Evolutionary conservation across 2,113 vertebrate species (phyloP), one percentile per base, ranked within the genome.

Genomic region (Pongo pygmaeus): DNA sequence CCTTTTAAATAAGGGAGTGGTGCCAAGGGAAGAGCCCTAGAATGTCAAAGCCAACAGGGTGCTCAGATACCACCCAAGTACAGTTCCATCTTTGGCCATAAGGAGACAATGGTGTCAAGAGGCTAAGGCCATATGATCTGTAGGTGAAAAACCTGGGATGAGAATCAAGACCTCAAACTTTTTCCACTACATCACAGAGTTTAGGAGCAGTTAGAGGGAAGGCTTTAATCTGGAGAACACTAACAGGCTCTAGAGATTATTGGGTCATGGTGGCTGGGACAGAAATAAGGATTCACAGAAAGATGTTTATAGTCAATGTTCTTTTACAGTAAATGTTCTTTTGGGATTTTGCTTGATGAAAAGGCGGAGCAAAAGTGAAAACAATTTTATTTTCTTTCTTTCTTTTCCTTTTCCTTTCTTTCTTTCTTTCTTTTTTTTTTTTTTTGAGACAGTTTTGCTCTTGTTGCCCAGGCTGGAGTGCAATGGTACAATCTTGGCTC

Each of bases 251-350:
- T 57, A 57, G 55, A 57, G 55, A 22, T 57, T 22, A 23, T 8
- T 57, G 55, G 2, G 2, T 57, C 20, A 57, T 22, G 55, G 8
- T 57, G 20, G 22, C 20, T 57, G 0, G 55, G 55, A 57, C 20
- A 22, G 3, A 57, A 57, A 57, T 22, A 57, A 57, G 55, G 55
- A 22, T 57, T 22, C 55, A 99, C 97, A 97, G 98, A 98, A 89
- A 98, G 98, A 84, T 98, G 98, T 98, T 97, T 98, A 97, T 96
- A 97, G 64, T 67, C 0, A 97, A 98, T 86, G 77, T 99, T 99
- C 97, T 98, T 98, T 99, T 99, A 98, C 97, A 98, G 86, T 96
- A 2, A 5, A 12, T 12, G 27, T n/a, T 35, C 11, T 38, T 75
- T 50, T 16, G 23, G 8, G 46, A 40, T 30, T 92, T 84, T 46